Evolutionary conservation across 1,140 invertebrate genomes (phyloP).

Genomic region (Lepidurus couesii): DNA sequence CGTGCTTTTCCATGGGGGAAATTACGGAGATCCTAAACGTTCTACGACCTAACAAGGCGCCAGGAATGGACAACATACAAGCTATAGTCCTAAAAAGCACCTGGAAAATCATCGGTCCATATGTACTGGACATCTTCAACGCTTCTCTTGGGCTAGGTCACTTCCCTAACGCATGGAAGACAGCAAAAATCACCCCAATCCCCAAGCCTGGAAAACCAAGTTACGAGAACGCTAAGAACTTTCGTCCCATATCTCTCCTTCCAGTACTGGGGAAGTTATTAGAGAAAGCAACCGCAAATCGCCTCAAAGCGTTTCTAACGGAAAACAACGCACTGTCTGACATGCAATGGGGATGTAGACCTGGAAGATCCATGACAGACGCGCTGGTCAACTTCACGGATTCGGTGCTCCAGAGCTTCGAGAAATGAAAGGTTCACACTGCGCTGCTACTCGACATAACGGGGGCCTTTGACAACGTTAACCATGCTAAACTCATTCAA

Average conservation of each 20-base stretch:
- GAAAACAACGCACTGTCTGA: background rate
- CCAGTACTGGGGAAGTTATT: background rate
- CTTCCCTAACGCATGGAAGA: constrained; percentile 10
- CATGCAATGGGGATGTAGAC: constrained; percentile 10
- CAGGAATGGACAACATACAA: background rate
- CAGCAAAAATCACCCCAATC: background rate
- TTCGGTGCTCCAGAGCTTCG: background rate
- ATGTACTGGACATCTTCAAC: background rate
- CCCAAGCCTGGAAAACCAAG: constrained; percentile 24
- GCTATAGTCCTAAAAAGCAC: background rate
- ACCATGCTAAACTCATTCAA: constrained; percentile 16
- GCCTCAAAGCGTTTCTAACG: constrained; percentile 21
- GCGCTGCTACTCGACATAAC: constrained; percentile 14
- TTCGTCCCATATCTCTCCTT: constrained; percentile 25
- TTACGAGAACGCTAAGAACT: background rate
- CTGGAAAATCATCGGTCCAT: background rate
- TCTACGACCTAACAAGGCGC: background rate
- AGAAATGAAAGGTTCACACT: background rate
- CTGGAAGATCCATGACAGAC: background rate
- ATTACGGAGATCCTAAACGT: background rate
- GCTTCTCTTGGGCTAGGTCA: background rate
- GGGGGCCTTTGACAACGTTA: constrained; percentile 25
- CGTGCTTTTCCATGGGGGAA: background rate
- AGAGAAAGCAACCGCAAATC: background rate
- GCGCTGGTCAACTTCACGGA: background rate